Base-by-base conservation (phyloP, 2,113 vertebrate genomes). In the Eulemur macaco region DNA sequence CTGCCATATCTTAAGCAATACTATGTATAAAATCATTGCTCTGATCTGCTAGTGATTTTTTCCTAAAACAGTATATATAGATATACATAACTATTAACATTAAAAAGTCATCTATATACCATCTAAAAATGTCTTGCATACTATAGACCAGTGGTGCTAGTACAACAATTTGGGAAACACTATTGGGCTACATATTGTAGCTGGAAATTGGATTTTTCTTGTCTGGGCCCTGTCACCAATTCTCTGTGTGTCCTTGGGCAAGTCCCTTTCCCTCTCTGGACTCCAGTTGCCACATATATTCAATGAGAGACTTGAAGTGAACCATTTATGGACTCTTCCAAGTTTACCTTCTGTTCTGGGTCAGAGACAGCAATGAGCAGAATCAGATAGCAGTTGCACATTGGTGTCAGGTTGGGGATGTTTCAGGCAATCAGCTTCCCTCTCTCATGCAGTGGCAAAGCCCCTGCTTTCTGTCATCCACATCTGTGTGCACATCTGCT, bases 1-100 rank as follows among this genome's bases (percentile, higher is more conserved):
- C 74, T 64, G 42, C 42, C 42, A 91, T 78, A 80, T 91, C 15
- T 63, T 95, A 95, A 71, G n/a, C 5, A 86, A 64, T 86, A 64
- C 17, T 86, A 60, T 86, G 17, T 10, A 86, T 71, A 9, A 86
- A 69, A 50, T 52, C 11, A 80, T 71, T 86, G 34, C 37, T 91
- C 64, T 85, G 18, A 69, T 90, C 34, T 69, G 13, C 42, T 63
- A 73, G n/a, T 64, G 50, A 63, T 6, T 52, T 87, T 60, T 82
- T n/a, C 21, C 14, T 77, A 77, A 52, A 42, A 73, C 8, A 52
- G 23, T 42, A 73, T 3, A 73, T 25, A 82, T 12, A 73, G 18
- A 86, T 77, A 80, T 23, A 66, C 20, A 42, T 9, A 88, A 31
- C 31, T 50, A 31, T 78, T 86, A 77, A 80, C 69, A 91, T 71